Evolutionary conservation across 1,140 invertebrate species (phyloP).

Genomic region (Colletes latitarsis): DNA sequence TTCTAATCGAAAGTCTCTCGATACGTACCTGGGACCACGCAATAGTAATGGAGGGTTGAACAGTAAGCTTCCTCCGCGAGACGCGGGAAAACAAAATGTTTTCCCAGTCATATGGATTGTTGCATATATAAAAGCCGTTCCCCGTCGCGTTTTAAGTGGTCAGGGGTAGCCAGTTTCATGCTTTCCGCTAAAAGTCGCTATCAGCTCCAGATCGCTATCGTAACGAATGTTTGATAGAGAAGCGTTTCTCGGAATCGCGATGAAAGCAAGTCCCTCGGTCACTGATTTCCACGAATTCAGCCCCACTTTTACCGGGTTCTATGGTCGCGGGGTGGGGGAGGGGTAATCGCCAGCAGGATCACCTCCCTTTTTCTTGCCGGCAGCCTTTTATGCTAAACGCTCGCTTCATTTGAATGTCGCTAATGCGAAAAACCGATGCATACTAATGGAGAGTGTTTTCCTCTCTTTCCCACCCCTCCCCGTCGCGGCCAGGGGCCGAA

Average conservation of each 20-base stretch:
- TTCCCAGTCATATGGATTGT: no score
- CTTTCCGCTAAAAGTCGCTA: neutral
- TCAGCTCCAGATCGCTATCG: neutral
- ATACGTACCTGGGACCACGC: no score
- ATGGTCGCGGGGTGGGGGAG: neutral
- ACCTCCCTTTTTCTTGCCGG: conserved; percentile 35
- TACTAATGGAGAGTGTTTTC: conserved; percentile 76
- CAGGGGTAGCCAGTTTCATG: neutral
- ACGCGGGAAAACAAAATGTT: no score
- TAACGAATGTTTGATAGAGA: neutral
- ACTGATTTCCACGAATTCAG: conserved; percentile 1
- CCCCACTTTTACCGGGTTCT: neutral
- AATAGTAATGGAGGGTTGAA: no score
- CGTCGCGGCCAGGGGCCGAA: neutral
- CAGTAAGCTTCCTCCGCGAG: no score
- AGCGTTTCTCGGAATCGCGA: neutral
- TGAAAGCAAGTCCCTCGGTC: neutral
- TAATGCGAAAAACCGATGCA: conserved; percentile 81
- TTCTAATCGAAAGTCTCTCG: no score
- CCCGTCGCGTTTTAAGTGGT: no score
- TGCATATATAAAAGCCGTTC: no score
- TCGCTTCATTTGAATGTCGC: conserved; percentile 80
- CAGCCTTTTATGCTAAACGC: conserved; percentile 80
- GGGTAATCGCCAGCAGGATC: conserved; percentile 24
- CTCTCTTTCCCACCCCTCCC: neutral